Evolutionary conservation across 2,888 invertebrate genomes (phyloP).

Genomic region (Pterobdella sp.): DNA sequence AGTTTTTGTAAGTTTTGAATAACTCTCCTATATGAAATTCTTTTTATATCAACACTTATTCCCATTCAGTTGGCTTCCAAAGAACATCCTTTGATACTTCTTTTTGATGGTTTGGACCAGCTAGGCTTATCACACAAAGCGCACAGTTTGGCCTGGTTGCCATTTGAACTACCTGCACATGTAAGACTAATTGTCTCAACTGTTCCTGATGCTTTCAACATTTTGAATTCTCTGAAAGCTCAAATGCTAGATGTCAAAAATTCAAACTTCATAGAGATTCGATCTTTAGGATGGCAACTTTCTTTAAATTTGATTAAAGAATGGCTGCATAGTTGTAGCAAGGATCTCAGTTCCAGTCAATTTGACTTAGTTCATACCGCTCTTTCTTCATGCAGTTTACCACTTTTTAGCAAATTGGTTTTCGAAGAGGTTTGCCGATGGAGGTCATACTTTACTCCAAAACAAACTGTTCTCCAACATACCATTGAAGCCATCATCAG

Average conservation of each 20-base stretch:
- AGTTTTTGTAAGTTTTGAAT: background rate
- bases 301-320: constrained; percentile 32
- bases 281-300: constrained; percentile 32
- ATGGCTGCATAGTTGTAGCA: constrained; percentile 33
- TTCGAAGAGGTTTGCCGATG: constrained; percentile 39
- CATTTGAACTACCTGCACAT: constrained; percentile 37
- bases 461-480: constrained; percentile 35
- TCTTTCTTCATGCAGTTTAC: constrained; percentile 39
- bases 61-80: constrained; percentile 38
- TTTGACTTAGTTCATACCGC: constrained; percentile 35
- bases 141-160: constrained; percentile 41
- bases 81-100: constrained; percentile 38
- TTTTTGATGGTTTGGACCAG: constrained; percentile 42
- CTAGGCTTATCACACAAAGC: constrained; percentile 37
- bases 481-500: constrained; percentile 41
- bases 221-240: constrained; percentile 40
- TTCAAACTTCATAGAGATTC: constrained; percentile 35
- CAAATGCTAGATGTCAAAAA: constrained; percentile 27
- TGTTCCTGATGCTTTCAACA: constrained; percentile 37
- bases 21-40: too few relatives aligned
- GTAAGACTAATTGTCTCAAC: constrained; percentile 41
- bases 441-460: constrained; percentile 37
- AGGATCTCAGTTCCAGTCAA: constrained; percentile 40
- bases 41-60: too few relatives aligned
- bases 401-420: constrained; percentile 40